Conservation (phyloP, 2,113 vertebrate genomes). For the Zosterops pallidus region DNA sequence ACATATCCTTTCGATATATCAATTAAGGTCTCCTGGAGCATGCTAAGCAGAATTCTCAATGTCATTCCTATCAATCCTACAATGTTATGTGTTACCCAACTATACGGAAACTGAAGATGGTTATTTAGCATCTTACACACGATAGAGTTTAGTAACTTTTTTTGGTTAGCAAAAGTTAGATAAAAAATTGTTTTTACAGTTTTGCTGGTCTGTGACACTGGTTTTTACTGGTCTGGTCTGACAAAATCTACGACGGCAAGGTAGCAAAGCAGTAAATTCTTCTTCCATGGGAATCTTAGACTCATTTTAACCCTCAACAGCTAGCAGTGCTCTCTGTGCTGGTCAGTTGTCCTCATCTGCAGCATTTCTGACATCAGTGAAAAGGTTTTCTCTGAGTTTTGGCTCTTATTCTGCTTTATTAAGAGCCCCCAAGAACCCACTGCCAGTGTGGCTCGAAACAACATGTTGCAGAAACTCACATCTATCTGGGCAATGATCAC, state of each 20-base stretch:
- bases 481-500: not conserved
- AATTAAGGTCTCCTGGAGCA: conserved; percentile 17
- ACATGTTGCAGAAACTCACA: not conserved
- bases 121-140: not conserved
- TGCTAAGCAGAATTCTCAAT: conserved; percentile 33
- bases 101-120: not conserved
- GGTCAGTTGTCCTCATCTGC: not conserved
- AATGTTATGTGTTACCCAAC: not conserved
- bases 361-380: not conserved
- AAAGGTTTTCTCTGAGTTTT: not conserved
- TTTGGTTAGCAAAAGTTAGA: not conserved
- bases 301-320: not conserved
- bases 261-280: not conserved
- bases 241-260: not conserved
- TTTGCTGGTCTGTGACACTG: not conserved
- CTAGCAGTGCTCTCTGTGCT: not conserved
- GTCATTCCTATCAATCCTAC: conserved; percentile 27
- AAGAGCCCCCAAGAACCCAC: not conserved
- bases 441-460: rapidly evolving
- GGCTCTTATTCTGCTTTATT: not conserved
- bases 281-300: not conserved
- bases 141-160: not conserved
- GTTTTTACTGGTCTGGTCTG: not conserved
- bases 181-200: not conserved
- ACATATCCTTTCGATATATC: conserved; percentile 42